Percentiles rank a stretch among this genome's conserved stretches.
These are phyloP conservation scores for Thamnophis elegans DNA, from an alignment of 2,797 vertebrate species.

Conservation along the genomic window DNA sequence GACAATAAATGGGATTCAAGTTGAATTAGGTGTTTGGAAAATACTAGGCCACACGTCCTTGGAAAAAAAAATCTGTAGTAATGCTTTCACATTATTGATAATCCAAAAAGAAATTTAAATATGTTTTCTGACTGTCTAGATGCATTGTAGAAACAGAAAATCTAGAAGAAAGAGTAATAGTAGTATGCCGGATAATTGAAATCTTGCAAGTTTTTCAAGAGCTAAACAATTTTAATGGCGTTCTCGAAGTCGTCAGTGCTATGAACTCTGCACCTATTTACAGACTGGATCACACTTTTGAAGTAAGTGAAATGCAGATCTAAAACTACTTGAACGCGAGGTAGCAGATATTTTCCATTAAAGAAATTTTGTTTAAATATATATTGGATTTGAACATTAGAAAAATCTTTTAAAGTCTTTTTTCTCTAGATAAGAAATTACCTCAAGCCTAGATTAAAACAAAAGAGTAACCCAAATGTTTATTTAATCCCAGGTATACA, in stretches of 20 bases:
- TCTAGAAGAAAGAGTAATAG: constrained; percentile 89
- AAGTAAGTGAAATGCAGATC: constrained; percentile 74
- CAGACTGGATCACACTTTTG: constrained; percentile 94
- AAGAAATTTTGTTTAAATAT: background rate
- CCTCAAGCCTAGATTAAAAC: background rate
- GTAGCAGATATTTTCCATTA: background rate
- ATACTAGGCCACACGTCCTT: background rate
- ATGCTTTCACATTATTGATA: background rate
- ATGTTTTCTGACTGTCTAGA: constrained; percentile 70
- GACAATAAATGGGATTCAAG: background rate
- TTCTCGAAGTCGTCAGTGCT: constrained; percentile 94
- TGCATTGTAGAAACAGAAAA: constrained; percentile 96
- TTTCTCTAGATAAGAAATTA: background rate
- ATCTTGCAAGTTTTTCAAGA: constrained; percentile 98
- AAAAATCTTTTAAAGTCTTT: background rate
- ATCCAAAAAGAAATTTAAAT: constrained; percentile 17
- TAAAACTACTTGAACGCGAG: background rate
- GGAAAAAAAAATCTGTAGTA: background rate
- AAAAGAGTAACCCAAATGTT: background rate
- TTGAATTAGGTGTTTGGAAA: background rate
- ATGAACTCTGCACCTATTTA: constrained; percentile 98
- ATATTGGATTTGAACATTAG: background rate
- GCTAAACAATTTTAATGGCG: constrained; percentile 96
- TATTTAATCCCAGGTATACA: background rate
- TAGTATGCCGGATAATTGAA: constrained; percentile 93